These are phyloP conservation scores for Semaprochilodus insignis DNA, from an alignment of 2,797 vertebrate genomes.

Conservation along the genomic window DNA sequence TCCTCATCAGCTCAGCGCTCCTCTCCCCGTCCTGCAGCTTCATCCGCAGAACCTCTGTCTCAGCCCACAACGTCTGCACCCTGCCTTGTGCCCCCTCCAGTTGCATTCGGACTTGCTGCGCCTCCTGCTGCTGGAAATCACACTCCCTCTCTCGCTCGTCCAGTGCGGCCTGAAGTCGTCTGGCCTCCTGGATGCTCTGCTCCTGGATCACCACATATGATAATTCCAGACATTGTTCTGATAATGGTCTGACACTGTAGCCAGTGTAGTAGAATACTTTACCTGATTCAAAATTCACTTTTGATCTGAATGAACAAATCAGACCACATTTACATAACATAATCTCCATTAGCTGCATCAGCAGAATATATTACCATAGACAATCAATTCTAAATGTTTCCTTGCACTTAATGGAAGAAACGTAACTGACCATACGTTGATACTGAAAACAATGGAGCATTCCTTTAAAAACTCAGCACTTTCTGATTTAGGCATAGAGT, in stretches of 20 bases:
- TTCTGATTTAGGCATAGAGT: background rate
- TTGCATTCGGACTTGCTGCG: slow-evolving; percentile 57
- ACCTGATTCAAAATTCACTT: background rate
- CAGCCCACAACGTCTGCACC: slow-evolving; percentile 60
- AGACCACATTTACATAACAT: background rate
- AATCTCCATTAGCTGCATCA: too few relatives aligned
- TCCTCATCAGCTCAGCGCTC: slow-evolving; percentile 67
- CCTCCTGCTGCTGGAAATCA: slow-evolving; percentile 72
- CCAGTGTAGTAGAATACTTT: background rate
- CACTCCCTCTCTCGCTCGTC: slow-evolving; percentile 72
- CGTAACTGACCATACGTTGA: too few relatives aligned
- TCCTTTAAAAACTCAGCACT: background rate
- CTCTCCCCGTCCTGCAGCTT: slow-evolving; percentile 79
- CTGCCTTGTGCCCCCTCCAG: slow-evolving; percentile 66
- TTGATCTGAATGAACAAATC: background rate
- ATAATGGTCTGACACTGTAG: background rate
- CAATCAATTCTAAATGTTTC: background rate
- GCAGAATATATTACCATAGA: too few relatives aligned
- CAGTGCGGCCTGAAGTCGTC: slow-evolving; percentile 71
- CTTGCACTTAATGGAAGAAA: too few relatives aligned
- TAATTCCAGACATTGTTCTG: background rate
- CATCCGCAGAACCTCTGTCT: slow-evolving; percentile 66
- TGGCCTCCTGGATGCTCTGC: slow-evolving; percentile 71
- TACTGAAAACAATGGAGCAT: background rate
- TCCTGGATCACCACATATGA: slow-evolving; percentile 60